Base-by-base conservation (phyloP, 2,113 vertebrate species). In the Clarias magur region DNA sequence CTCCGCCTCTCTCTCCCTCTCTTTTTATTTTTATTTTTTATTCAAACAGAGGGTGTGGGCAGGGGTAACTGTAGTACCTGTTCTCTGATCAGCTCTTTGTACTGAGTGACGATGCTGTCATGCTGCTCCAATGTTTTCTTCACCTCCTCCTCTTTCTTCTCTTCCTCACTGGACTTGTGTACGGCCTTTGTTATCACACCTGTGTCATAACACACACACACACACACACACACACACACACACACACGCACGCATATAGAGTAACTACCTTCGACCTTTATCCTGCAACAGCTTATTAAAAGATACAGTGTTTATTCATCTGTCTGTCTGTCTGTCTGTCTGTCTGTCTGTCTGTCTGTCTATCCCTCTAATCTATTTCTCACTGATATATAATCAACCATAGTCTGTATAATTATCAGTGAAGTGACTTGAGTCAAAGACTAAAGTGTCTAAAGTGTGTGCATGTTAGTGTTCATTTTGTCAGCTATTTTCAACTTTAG, bases 121-220 rank as follows among this genome's bases (percentile, higher is more conserved):
- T 99, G 98, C 68, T 99, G 98, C 86, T 99, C 98, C 91, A 99
- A 86, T 0, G 97, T 97, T 94, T 99, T 99, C 94, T 99, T 99
- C 84, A 98, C 97, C 88, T 99, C 98, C 89, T 99, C 98, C 89
- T 99, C 98, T 90, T 99, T 97, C 91, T 99, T 96, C 89, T 99
- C 98, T 90, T 99, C 98, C 93, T 99, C 98, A 11, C 95, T 99
- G 83, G 98, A 99, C 92, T 98, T 99, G 92, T 99, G 97, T 92
- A 99, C 96, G 1, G 98, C 97, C 92, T 99, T 99, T 80, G 96
- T 99, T 90, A 99, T 98, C 88, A 98, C 93, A 91, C 96, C 98
- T 99, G 57, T 38, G 13, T 16, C 19, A 57, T 9, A 15, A n/a
- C 38, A 76, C 73, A 76, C 48, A 54, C 48, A 76, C 38, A 91